phyloP scores from a whole-genome alignment of 2,888 invertebrate genomes.

The Drosophila antonietae region DNA sequence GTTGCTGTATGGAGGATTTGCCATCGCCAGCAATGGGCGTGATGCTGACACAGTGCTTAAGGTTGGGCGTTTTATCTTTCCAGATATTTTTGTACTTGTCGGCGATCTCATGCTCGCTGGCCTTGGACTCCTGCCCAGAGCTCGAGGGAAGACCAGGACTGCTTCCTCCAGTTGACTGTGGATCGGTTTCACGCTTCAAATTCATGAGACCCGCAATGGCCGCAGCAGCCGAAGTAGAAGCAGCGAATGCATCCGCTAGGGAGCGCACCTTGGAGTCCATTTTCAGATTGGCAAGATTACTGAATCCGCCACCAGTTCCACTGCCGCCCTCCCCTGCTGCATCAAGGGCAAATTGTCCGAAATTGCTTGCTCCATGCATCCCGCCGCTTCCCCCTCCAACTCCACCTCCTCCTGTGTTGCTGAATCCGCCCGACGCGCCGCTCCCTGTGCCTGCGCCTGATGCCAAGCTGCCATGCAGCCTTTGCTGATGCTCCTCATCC shows the following conservation, averaged over 20 bases:
- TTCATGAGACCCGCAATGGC: slow-evolving; percentile 66
- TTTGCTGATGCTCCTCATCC: slow-evolving; percentile 90
- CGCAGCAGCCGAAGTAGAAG: slow-evolving; percentile 75
- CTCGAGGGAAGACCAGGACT: slow-evolving; percentile 15
- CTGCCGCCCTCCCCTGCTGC: slow-evolving; percentile 19
- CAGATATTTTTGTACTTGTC: slow-evolving; percentile 84
- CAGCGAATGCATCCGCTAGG: slow-evolving; percentile 67
- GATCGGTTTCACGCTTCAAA: slow-evolving; percentile 66
- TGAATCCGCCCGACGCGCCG: slow-evolving; percentile 29
- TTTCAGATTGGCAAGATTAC: slow-evolving; percentile 58
- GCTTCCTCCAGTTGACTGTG: slow-evolving; percentile 36
- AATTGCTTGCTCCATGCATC: slow-evolving; percentile 27
- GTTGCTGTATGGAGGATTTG: slow-evolving; percentile 31
- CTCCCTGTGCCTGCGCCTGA: slow-evolving; percentile 34
- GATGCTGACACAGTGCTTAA: slow-evolving; percentile 83
- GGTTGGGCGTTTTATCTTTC: slow-evolving; percentile 83
- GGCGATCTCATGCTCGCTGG: slow-evolving; percentile 79
- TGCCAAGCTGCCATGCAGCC: slow-evolving; percentile 75
- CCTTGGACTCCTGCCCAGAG: slow-evolving; percentile 45
- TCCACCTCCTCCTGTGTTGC: slow-evolving; percentile 33
- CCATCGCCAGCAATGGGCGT: slow-evolving; percentile 79
- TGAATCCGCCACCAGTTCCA: slow-evolving; percentile 34
- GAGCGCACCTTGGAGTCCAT: slow-evolving; percentile 69
- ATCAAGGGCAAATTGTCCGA: slow-evolving; percentile 49
- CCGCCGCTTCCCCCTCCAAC: slow-evolving; percentile 32